A percentile compares a stretch with the other conserved stretches of the same genome.
Conservation (phyloP, 2,797 vertebrate species). For the Fringilla coelebs region DNA sequence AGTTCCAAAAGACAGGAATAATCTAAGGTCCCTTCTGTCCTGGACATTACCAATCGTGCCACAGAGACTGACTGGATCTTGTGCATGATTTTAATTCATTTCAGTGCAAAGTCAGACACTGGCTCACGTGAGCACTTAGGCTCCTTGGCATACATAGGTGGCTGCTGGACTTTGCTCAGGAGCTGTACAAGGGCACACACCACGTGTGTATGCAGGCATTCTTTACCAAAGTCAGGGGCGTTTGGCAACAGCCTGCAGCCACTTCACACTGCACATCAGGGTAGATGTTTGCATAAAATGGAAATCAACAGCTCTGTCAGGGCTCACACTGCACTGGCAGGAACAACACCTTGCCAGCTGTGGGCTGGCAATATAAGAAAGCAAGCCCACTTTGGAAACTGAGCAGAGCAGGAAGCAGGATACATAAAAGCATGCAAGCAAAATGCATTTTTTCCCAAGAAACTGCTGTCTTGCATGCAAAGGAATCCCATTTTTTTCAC, state of each 20-base stretch:
- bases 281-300: neutral
- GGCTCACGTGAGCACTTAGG: neutral
- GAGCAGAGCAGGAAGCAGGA: neutral
- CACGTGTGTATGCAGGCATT: accelerated
- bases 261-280: neutral
- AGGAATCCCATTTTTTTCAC: neutral
- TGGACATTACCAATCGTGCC: neutral
- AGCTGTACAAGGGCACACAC: neutral
- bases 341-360: neutral
- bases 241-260: neutral
- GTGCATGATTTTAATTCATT: neutral
- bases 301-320: neutral
- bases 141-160: neutral
- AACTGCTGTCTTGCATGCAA: neutral
- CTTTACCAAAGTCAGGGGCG: neutral
- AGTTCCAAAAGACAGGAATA: neutral
- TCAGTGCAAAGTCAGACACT: neutral
- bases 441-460: neutral
- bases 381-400: neutral
- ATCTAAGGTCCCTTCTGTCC: neutral
- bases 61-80: neutral
- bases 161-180: conserved; percentile 1
- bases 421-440: accelerated
- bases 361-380: neutral
- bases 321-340: neutral